Percentiles rank a stretch among this genome's conserved stretches.
These are phyloP conservation scores for Margarornis squamiger DNA, from an alignment of 2,797 vertebrate species.

Conservation along the genomic window DNA sequence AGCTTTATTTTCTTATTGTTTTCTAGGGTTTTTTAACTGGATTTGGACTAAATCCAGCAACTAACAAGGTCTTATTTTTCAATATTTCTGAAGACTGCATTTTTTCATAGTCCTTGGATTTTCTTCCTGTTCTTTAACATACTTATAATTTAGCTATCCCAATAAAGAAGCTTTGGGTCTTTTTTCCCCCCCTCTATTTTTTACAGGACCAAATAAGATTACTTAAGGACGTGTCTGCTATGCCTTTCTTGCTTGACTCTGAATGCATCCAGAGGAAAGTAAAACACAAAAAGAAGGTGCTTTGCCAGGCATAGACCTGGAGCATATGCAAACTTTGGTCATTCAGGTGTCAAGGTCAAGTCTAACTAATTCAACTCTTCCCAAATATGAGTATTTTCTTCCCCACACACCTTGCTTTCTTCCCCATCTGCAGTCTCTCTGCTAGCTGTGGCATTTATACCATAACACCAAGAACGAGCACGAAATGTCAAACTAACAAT, in stretches of 20 bases:
- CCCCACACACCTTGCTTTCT: background rate
- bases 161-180: background rate
- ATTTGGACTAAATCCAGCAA: background rate
- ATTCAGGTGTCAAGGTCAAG: background rate
- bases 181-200: background rate
- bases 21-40: background rate
- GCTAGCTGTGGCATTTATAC: background rate
- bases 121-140: background rate
- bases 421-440: background rate
- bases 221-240: background rate
- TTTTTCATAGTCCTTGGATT: background rate
- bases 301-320: background rate
- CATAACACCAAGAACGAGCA: background rate
- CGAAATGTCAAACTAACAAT: background rate
- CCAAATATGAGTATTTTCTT: background rate
- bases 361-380: background rate
- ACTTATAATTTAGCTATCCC: background rate
- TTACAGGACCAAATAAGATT: background rate
- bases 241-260: background rate
- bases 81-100: background rate
- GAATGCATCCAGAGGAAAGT: background rate
- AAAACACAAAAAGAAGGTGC: background rate
- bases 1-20: background rate
- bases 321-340: background rate
- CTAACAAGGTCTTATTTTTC: background rate